These are phyloP conservation scores for Hapalemur alaotrensis DNA, from an alignment of 2,797 vertebrate species.

Conservation along the genomic window DNA sequence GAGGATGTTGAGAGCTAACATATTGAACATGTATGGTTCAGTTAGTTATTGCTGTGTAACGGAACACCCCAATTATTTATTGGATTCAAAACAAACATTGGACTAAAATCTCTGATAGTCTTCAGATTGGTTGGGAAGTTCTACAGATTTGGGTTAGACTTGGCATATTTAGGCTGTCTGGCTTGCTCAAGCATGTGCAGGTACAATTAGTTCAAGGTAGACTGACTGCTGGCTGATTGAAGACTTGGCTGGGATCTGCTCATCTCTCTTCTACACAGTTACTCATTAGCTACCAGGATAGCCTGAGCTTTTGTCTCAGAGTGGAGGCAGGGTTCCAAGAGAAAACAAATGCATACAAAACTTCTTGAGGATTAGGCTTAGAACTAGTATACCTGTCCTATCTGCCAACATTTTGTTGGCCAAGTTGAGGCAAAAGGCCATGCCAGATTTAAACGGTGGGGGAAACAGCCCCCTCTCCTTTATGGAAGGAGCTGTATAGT, in stretches of 20 bases:
- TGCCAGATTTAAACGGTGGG: neutral
- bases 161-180: neutral
- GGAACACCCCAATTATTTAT: neutral
- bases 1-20: neutral
- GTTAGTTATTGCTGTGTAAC: neutral
- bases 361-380: neutral
- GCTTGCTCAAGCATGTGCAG: neutral
- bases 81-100: neutral
- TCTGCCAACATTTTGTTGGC: neutral
- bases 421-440: neutral
- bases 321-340: neutral
- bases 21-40: neutral
- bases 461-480: neutral
- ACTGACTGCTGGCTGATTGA: neutral
- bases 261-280: neutral
- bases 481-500: neutral
- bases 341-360: neutral
- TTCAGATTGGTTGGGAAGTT: neutral
- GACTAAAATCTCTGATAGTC: neutral
- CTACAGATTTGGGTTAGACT: too few species aligned
- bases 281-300: neutral
- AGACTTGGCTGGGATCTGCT: too few species aligned
- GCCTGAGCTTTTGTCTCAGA: neutral
- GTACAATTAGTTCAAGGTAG: neutral
- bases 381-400: neutral